Evolutionary conservation across 2,797 vertebrate genomes (phyloP).

Genomic region (Phoeniculus purpureus): DNA sequence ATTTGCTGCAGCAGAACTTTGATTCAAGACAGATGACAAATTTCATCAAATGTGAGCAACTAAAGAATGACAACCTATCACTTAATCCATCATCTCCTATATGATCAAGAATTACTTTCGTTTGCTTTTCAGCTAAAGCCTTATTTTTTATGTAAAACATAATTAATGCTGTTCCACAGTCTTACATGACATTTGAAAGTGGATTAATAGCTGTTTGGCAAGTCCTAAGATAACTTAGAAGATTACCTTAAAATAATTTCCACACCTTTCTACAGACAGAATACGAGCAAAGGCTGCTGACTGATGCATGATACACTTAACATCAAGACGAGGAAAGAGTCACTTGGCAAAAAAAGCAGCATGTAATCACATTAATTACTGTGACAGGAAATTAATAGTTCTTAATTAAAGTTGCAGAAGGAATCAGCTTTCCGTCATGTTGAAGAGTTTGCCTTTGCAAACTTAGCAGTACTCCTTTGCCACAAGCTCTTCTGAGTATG

Average conservation of each 20-base stretch:
- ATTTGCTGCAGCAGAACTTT: not conserved
- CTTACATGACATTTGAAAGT: not conserved
- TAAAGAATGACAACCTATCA: not conserved
- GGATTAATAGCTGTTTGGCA: not conserved
- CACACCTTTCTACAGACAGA: not conserved
- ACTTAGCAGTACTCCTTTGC: not conserved
- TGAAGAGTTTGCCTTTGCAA: not conserved
- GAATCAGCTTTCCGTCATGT: not conserved
- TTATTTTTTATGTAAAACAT: not conserved
- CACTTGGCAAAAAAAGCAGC: not conserved
- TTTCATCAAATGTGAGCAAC: not conserved
- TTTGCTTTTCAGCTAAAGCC: not conserved
- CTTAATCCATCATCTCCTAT: not conserved
- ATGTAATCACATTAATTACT: not conserved
- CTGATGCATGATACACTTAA: not conserved
- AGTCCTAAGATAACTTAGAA: not conserved
- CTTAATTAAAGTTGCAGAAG: not conserved
- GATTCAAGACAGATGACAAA: not conserved
- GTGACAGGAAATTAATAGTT: not conserved
- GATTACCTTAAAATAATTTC: not conserved
- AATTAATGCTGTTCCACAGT: not conserved
- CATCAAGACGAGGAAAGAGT: not conserved
- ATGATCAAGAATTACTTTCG: not conserved
- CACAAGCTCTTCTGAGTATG: not conserved
- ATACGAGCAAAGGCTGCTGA: not conserved